Evolutionary conservation across 2,888 invertebrate species (phyloP).

Genomic region (Epirrhoe tristata): DNA sequence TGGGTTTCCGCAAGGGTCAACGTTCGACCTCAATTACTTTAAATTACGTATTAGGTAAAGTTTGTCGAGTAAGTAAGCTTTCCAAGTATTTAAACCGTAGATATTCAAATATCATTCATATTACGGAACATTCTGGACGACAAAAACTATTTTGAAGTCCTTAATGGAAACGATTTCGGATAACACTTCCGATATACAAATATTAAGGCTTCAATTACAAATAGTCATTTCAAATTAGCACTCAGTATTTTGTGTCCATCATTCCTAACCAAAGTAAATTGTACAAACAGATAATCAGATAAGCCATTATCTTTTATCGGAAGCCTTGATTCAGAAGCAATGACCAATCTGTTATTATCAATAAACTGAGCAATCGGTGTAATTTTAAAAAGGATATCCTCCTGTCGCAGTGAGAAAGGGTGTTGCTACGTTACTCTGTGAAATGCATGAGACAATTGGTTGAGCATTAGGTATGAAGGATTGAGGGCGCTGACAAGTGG

Average conservation of each 20-base stretch:
- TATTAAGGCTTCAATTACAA: too few species aligned
- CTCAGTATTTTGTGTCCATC: too few species aligned
- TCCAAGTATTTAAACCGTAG: not conserved
- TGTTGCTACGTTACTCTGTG: conserved; percentile 58
- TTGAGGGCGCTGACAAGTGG: conserved; percentile 19
- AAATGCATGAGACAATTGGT: conserved; percentile 41
- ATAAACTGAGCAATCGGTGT: conserved; percentile 63
- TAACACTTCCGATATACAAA: too few species aligned
- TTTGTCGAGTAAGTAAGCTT: not conserved
- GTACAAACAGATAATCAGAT: not conserved
- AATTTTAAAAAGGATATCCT: conserved; percentile 73
- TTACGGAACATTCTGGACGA: not conserved
- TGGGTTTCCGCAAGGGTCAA: conserved; percentile 20
- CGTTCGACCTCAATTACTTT: conserved; percentile 10
- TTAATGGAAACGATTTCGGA: not conserved
- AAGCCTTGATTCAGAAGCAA: conserved; percentile 34
- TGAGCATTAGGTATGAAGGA: conserved; percentile 23
- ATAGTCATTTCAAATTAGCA: too few species aligned
- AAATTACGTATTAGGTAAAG: not conserved
- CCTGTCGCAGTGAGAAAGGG: conserved; percentile 49
- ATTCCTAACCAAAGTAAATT: not conserved
- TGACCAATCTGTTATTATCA: conserved; percentile 49
- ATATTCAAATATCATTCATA: not conserved
- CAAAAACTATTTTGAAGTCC: not conserved
- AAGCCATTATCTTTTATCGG: conserved; percentile 4